These are phyloP conservation scores for Drosophila paramelanica DNA, from an alignment of 2,888 invertebrate genomes.

Conservation along the genomic window DNA sequence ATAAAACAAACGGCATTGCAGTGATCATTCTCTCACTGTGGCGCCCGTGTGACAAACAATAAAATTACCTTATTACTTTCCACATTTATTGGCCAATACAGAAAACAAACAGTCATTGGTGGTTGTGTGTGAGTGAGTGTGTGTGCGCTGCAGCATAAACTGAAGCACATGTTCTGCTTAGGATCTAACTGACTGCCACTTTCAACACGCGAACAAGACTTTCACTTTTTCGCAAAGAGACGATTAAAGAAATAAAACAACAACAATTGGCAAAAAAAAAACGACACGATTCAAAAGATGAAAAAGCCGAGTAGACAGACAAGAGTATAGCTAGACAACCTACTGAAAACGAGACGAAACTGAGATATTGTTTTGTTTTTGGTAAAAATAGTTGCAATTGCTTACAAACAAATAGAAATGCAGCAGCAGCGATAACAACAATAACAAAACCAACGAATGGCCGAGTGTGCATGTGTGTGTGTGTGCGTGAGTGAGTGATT, in stretches of 20 bases:
- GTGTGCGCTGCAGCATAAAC: slow-evolving; percentile 10
- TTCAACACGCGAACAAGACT: slow-evolving; percentile 50
- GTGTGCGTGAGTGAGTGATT: slow-evolving; percentile 4
- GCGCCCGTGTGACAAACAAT: slow-evolving; percentile 49
- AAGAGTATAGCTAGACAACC: slow-evolving; percentile 22
- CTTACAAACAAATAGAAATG: slow-evolving; percentile 48
- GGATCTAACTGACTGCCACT: slow-evolving; percentile 19
- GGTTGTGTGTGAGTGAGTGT: neutral
- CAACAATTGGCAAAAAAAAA: slow-evolving; percentile 54
- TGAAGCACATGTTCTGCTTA: slow-evolving; percentile 11
- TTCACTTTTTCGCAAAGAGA: slow-evolving; percentile 67
- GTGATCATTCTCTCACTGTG: slow-evolving; percentile 44
- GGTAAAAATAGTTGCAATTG: slow-evolving; percentile 35
- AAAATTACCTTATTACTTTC: slow-evolving; percentile 21
- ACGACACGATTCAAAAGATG: slow-evolving; percentile 55
- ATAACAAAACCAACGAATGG: slow-evolving; percentile 46
- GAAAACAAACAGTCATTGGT: neutral
- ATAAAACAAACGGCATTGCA: slow-evolving; percentile 60
- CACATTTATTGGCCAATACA: slow-evolving; percentile 12
- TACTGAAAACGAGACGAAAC: slow-evolving; percentile 26
- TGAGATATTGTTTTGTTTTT: slow-evolving; percentile 12
- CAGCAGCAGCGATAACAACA: slow-evolving; percentile 50
- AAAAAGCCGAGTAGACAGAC: slow-evolving; percentile 43
- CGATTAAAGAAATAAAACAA: slow-evolving; percentile 60
- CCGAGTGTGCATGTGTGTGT: slow-evolving; percentile 22